Evolutionary conservation across 1,140 invertebrate species (phyloP), one percentile per base, ranked within the genome.

Genomic region (Microplitis mediator): DNA sequence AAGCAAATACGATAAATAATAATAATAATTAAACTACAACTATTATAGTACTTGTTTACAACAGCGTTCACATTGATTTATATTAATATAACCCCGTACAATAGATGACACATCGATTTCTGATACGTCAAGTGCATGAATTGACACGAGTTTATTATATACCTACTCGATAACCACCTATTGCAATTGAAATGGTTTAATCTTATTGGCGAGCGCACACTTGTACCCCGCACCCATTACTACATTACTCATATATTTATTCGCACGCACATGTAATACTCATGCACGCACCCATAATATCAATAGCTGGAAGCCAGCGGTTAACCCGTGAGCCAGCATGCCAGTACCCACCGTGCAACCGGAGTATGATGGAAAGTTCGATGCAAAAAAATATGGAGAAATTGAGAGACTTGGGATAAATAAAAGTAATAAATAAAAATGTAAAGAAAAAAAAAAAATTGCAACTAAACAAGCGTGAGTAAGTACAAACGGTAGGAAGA

Each of bases 171-270:
- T 83, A 81, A 82, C 77, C 75, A 81, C 74, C 76, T 79, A 78
- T 82, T 78, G 75, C 78, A 77, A 84, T 82, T 76, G 78, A 72
- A 76, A 78, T 79, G 75, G 80, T 81, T 84, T 82, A 83, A 84
- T 81, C 74, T 71, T n/a, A 45, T 32, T 45, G 39, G 39, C 39
- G 6, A 45, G 6, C 8, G 39, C 68, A 36, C 63, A 14, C 63
- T 16, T n/a, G 61, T 35, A 16, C 4, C 23, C 23, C 2, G 23
- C 23, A 23, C 23, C 23, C 11, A 45, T 45, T 45, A 45, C 39
- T 6, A 11, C 39, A 6, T 45, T 45, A 45, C 39, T 45, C 11
- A 11, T 45, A 45, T 11, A 45, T 45, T 45, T 45, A 45, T 45
- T 45, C 51, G 51, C 54, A 39, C 51, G 32, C 31, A 39, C 34